These are phyloP conservation scores for Heptranchias perlo DNA, from an alignment of 2,113 vertebrate species.

Conservation along the genomic window DNA sequence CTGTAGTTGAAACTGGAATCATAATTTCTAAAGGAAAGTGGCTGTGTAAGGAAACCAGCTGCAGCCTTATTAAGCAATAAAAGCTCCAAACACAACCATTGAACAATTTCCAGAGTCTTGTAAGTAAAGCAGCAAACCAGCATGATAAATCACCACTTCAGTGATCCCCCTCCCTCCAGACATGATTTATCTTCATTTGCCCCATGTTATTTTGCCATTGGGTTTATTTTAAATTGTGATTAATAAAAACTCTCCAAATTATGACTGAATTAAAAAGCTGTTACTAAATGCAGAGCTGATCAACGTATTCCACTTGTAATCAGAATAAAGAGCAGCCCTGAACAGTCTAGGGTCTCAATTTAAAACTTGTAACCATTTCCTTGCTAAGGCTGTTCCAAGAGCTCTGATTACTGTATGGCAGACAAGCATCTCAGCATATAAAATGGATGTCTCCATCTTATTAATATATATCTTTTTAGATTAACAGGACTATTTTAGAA, in stretches of 20 bases:
- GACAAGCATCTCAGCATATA: not conserved
- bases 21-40: not conserved
- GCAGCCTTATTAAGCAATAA: not conserved
- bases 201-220: not conserved
- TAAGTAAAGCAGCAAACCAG: not conserved
- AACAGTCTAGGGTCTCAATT: slow-evolving; percentile 8
- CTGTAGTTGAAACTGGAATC: not conserved
- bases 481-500: not conserved
- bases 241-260: slow-evolving; percentile 34
- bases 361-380: slow-evolving; percentile 26
- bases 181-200: slow-evolving; percentile 10
- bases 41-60: not conserved
- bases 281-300: not conserved
- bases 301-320: slow-evolving; percentile 19
- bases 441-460: not conserved
- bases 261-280: slow-evolving; percentile 35
- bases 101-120: not conserved
- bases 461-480: not conserved
- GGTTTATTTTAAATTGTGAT: slow-evolving; percentile 13
- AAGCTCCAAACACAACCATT: not conserved
- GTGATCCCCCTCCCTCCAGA: not conserved
- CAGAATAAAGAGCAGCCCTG: not conserved
- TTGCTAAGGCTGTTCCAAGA: not conserved
- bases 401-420: not conserved
- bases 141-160: not conserved